These are phyloP conservation scores for Hyperoplus lanceolatus DNA, from an alignment of 2,797 vertebrate genomes.

Conservation along the genomic window DNA sequence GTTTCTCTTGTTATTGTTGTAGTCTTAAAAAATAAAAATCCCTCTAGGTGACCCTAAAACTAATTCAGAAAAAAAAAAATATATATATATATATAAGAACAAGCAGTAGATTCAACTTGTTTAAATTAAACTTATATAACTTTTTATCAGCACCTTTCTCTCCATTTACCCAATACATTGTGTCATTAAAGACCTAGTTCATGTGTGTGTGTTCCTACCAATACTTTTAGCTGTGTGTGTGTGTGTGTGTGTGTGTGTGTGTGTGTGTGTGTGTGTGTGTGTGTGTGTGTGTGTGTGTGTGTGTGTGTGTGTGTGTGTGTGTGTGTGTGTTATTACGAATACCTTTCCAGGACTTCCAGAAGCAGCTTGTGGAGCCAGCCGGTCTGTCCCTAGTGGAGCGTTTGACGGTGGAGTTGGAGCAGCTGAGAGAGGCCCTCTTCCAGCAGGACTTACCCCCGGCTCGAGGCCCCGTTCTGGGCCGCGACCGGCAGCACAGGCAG, in stretches of 20 bases:
- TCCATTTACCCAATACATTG: not conserved
- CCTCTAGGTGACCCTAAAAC: no score
- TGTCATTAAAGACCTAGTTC: not conserved
- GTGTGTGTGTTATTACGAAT: slow-evolving; percentile 6
- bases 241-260: no score
- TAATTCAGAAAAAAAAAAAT: no score
- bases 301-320: slow-evolving; percentile 16
- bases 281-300: slow-evolving; percentile 19
- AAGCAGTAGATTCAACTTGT: no score
- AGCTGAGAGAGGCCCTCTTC: slow-evolving; percentile 87
- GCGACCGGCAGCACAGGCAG: slow-evolving; percentile 80
- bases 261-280: slow-evolving; percentile 11
- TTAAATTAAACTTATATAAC: not conserved
- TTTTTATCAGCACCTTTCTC: not conserved
- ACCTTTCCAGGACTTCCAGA: slow-evolving; percentile 88
- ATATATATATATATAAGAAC: no score
- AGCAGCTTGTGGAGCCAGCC: slow-evolving; percentile 89
- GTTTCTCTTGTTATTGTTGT: no score
- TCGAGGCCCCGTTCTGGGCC: slow-evolving; percentile 85
- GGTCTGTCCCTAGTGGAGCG: slow-evolving; percentile 88
- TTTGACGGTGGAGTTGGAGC: slow-evolving; percentile 89
- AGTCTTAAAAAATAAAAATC: no score
- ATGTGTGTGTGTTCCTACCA: slow-evolving; percentile 6
- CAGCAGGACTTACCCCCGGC: slow-evolving; percentile 72
- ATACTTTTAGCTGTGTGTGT: not conserved